Evolutionary conservation across 2,113 vertebrate genomes (phyloP).

Genomic region (Coreoperca whiteheadi): DNA sequence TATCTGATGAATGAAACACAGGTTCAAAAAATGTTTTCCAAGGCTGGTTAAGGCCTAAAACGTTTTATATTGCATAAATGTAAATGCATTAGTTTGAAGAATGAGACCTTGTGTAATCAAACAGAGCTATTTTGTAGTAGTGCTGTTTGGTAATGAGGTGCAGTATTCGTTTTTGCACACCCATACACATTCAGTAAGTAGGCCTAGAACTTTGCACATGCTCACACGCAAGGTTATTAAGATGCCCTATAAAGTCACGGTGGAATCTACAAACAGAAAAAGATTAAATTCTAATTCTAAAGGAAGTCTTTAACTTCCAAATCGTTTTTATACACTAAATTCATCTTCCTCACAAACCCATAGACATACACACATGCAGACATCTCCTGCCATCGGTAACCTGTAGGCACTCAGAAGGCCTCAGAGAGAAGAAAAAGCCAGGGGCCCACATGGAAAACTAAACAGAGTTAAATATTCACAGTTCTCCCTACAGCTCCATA

Average conservation of each 20-base stretch:
- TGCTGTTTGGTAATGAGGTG: constrained; percentile 37
- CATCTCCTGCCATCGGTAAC: constrained; percentile 39
- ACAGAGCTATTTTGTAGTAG: not conserved
- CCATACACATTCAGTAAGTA: not conserved
- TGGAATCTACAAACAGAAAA: not conserved
- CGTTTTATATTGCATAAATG: constrained; percentile 5
- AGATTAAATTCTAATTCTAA: not conserved
- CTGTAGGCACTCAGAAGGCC: constrained; percentile 52
- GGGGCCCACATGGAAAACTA: constrained; percentile 63
- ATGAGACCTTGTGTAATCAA: not conserved
- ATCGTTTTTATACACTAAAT: constrained; percentile 1
- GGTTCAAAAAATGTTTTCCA: constrained; percentile 18
- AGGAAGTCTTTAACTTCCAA: constrained; percentile 13
- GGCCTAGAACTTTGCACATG: not conserved
- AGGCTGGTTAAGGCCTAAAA: not conserved
- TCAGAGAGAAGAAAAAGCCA: constrained; percentile 27
- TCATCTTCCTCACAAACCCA: constrained; percentile 3
- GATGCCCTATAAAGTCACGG: not conserved
- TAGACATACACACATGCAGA: not conserved
- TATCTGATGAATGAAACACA: constrained; percentile 7
- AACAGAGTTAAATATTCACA: constrained; percentile 76
- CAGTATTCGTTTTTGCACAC: not conserved
- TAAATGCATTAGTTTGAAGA: constrained; percentile 21
- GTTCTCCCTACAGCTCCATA: constrained; percentile 34
- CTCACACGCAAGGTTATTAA: constrained; percentile 10